Percentiles rank a stretch among this genome's conserved stretches.
Evolutionary conservation across 1,140 invertebrate genomes (phyloP).

Genomic region (Aphidius gifuensis): DNA sequence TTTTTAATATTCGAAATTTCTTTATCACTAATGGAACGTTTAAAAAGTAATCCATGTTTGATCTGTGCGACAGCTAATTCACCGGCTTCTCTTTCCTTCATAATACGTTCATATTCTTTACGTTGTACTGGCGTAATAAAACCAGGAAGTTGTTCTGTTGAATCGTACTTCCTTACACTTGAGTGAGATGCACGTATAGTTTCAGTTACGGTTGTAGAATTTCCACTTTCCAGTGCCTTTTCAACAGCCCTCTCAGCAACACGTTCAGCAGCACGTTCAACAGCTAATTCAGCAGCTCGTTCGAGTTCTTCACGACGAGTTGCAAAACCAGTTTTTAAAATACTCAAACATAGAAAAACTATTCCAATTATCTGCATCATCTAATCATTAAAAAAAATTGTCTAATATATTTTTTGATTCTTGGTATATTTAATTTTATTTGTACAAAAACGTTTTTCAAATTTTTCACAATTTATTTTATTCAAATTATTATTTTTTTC

Average conservation of each 20-base stretch:
- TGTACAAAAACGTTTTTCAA: not conserved
- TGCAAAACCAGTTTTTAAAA: conserved; percentile 28
- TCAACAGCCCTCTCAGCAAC: conserved; percentile 50
- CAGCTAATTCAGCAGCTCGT: conserved; percentile 47
- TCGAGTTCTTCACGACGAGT: conserved; percentile 44
- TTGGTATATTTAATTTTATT: not conserved
- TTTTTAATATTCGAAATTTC: too few relatives aligned
- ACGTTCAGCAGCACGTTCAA: conserved; percentile 48
- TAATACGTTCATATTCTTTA: conserved; percentile 22
- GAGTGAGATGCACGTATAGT: conserved; percentile 43
- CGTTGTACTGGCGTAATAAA: conserved; percentile 20
- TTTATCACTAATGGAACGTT: not conserved
- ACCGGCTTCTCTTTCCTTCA: conserved; percentile 22
- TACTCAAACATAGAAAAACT: conserved; percentile 30
- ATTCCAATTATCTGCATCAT: conserved; percentile 19
- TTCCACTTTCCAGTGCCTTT: conserved; percentile 45
- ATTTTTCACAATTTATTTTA: not conserved
- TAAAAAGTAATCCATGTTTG: conserved; percentile 14
- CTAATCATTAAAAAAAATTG: conserved; percentile 15
- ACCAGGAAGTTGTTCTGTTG: conserved; percentile 24
- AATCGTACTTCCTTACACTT: conserved; percentile 36
- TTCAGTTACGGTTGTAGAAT: conserved; percentile 43
- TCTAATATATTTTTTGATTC: conserved; percentile 1
- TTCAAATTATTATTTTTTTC: not conserved
- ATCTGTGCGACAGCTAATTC: conserved; percentile 23